phyloP scores from a whole-genome alignment of 1,140 invertebrate genomes.

The Tetramorium parvispinum region DNA sequence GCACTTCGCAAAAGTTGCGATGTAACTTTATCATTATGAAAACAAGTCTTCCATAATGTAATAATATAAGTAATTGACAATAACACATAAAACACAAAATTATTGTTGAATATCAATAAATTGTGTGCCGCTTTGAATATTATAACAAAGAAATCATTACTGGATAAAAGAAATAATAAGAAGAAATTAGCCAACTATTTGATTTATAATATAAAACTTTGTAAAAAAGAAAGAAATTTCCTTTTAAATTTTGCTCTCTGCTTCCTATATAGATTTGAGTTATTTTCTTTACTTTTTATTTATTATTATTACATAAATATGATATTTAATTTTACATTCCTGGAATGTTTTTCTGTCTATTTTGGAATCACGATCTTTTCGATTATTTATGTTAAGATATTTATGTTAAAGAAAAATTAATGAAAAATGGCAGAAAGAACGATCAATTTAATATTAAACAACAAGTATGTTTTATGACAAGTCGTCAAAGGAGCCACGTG shows the following conservation, averaged over 20 bases:
- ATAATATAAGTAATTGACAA: not conserved
- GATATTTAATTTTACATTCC: not conserved
- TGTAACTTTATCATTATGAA: not conserved
- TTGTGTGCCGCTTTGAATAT: not conserved
- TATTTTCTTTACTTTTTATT: not conserved
- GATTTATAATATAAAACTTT: not conserved
- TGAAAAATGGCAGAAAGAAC: not conserved
- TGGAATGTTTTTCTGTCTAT: not conserved
- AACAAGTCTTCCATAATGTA: not conserved
- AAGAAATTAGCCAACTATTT: not conserved
- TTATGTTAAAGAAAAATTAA: not conserved
- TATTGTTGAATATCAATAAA: not conserved
- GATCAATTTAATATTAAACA: slow-evolving; percentile 1
- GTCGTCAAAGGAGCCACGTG: slow-evolving; percentile 43
- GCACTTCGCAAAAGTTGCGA: not conserved
- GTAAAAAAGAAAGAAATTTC: not conserved
- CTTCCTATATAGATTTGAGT: not conserved
- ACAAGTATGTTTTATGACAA: slow-evolving; percentile 19
- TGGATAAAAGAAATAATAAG: not conserved
- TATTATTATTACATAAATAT: not conserved
- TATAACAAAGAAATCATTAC: not conserved
- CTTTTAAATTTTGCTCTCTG: not conserved
- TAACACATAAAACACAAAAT: not conserved
- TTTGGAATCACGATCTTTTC: not conserved
- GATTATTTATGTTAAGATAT: slow-evolving; percentile 2